These are phyloP conservation scores for Tetramorium parvispinum DNA, from an alignment of 1,140 invertebrate genomes.

Conservation along the genomic window DNA sequence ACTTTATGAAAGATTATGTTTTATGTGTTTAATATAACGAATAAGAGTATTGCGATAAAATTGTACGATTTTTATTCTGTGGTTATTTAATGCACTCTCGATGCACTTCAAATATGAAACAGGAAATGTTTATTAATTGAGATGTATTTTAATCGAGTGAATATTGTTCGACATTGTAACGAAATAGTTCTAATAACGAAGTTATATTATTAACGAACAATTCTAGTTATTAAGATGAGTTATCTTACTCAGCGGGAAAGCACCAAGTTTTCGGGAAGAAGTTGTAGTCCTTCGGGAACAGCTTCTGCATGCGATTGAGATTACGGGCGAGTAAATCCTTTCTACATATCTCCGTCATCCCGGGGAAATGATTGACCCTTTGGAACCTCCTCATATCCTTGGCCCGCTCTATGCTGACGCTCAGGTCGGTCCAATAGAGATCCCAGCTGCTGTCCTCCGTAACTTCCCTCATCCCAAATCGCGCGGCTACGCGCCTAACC, in stretches of 20 bases:
- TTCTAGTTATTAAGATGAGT: background rate
- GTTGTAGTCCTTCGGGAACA: slow-evolving; percentile 95
- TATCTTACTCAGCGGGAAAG: slow-evolving; percentile 93
- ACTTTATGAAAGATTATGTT: background rate
- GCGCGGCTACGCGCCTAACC: slow-evolving; percentile 89
- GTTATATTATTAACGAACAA: background rate
- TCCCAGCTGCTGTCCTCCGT: slow-evolving; percentile 94
- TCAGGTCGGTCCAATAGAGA: slow-evolving; percentile 95
- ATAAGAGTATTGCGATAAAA: background rate
- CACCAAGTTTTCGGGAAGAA: slow-evolving; percentile 98
- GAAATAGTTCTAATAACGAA: background rate
- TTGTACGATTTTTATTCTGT: background rate
- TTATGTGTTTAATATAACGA: background rate
- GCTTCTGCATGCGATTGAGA: slow-evolving; percentile 93
- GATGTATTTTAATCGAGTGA: background rate
- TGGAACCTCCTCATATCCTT: slow-evolving; percentile 96
- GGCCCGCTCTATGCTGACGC: slow-evolving; percentile 92
- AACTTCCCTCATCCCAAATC: slow-evolving; percentile 93
- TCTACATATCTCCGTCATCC: slow-evolving; percentile 95
- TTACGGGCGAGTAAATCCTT: slow-evolving; percentile 95
- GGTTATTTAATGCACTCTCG: background rate
- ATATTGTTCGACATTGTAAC: slow-evolving; percentile 7
- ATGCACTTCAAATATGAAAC: background rate
- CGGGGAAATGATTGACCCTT: slow-evolving; percentile 96
- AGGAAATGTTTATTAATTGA: background rate